Conservation (phyloP, 2,113 vertebrate genomes). For the Gambusia holbrooki region DNA sequence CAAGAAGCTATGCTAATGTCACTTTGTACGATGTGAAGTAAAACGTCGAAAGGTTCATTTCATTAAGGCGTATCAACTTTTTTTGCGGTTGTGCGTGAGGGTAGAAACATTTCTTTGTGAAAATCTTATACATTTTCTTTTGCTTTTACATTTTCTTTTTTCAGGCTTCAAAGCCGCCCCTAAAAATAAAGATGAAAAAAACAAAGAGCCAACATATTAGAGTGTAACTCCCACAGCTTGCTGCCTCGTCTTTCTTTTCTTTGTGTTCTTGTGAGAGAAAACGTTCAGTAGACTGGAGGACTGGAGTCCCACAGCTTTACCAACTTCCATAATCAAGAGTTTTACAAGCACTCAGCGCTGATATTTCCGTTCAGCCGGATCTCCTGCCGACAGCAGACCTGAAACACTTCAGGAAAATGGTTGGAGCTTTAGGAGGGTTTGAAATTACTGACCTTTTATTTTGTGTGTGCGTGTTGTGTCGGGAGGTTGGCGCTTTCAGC, state of each 20-base stretch:
- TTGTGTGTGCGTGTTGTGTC: too few species aligned
- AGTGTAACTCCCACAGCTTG: background rate
- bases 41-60: too few species aligned
- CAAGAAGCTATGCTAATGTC: too few species aligned
- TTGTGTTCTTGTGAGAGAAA: background rate
- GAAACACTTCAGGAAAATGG: background rate
- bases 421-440: background rate
- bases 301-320: conserved; percentile 6
- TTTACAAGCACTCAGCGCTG: conserved; percentile 7
- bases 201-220: background rate
- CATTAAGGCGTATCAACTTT: too few species aligned
- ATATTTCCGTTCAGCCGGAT: background rate
- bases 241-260: background rate
- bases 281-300: background rate
- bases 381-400: background rate
- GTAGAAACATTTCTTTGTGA: background rate
- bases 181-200: background rate
- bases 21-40: too few species aligned
- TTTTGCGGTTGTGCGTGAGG: background rate
- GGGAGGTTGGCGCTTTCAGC: background rate
- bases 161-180: background rate
- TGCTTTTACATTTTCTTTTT: background rate
- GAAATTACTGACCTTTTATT: background rate
- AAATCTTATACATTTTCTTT: too few species aligned
- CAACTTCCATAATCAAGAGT: conserved; percentile 11